Evolutionary conservation across 2,888 invertebrate genomes (phyloP), one percentile per base, ranked within the genome.

Genomic region (Tiliacea aurago): DNA sequence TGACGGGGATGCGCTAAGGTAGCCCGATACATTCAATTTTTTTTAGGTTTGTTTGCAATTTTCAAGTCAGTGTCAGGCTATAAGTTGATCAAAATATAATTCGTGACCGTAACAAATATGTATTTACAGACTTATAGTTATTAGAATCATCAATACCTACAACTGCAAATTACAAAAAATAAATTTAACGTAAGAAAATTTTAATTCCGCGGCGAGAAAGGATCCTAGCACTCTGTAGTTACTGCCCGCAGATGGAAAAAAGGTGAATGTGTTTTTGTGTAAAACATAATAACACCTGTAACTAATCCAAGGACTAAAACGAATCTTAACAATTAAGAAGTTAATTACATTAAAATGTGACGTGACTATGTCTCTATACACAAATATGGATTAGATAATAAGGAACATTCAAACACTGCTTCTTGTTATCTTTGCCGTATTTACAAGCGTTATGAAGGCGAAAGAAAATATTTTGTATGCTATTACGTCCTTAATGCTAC

Each of bases 381-480:
- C 71, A 83, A 81, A 80, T 69, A 71, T 0, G 74, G 77, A 81
- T 81, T 79, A 83, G 58, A 81, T 78, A 78, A 75, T 80, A 81
- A 70, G 73, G 76, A 80, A 67, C 64, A 71, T 80, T 68, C 80
- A 73, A 84, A 83, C 83, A 82, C 63, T 53, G 43, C 80, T 82
- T 55, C 73, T 76, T 84, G 77, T 84, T 85, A 86, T 85, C 86
- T 81, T 70, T 78, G 66, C 61, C 61, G 64, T 73, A 70, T 79
- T 84, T 83, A 84, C 73, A 53, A 66, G 15, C 18, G 70, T 64
- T 66, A 55, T 86, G 80, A 78, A 81, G 58, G 28, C 61, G 47
- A 78, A 78, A 71, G 72, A 84, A 84, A 82, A 87, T 82, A 78
- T 86, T 84, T 85, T n/a, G n/a, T n/a, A n/a, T n/a, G n/a, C n/a